These are phyloP conservation scores for Oxystoma pomonae DNA, from an alignment of 2,888 invertebrate species.

Conservation along the genomic window DNA sequence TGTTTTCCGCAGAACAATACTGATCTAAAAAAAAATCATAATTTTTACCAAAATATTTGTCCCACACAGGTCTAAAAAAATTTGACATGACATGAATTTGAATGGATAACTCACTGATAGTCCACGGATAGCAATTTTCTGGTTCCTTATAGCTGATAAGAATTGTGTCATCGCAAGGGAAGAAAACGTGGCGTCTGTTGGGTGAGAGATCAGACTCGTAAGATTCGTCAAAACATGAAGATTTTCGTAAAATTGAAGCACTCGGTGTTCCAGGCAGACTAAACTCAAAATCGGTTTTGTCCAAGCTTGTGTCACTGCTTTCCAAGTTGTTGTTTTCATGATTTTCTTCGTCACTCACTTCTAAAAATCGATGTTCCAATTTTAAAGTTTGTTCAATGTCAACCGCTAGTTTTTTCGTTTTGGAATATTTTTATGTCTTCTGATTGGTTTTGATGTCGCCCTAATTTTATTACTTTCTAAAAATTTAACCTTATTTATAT, in stretches of 20 bases:
- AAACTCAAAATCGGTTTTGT: not conserved
- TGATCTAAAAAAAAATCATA: constrained; percentile 2
- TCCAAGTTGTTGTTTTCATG: not conserved
- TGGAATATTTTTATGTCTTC: too few species aligned
- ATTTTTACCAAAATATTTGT: too few species aligned
- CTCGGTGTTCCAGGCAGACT: constrained; percentile 19
- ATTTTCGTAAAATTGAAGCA: constrained; percentile 33
- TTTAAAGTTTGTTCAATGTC: too few species aligned
- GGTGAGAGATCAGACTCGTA: constrained; percentile 15
- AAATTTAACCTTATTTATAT: too few species aligned
- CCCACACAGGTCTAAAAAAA: too few species aligned
- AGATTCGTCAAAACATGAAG: constrained; percentile 26
- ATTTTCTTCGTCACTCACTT: not conserved
- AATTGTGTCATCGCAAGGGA: constrained; percentile 30
- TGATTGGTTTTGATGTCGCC: too few species aligned
- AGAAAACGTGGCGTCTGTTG: constrained; percentile 30
- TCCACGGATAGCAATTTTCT: constrained; percentile 29
- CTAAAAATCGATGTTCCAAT: too few species aligned
- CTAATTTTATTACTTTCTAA: too few species aligned
- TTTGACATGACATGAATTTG: constrained; percentile 2
- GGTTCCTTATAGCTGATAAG: constrained; percentile 35
- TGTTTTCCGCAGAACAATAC: constrained; percentile 31
- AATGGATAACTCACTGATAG: constrained; percentile 30
- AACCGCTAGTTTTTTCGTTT: too few species aligned
- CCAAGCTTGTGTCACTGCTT: not conserved